Percentiles rank a stretch among this genome's conserved stretches.
Evolutionary conservation across 2,888 invertebrate genomes (phyloP).

Genomic region (Andricus curvator): DNA sequence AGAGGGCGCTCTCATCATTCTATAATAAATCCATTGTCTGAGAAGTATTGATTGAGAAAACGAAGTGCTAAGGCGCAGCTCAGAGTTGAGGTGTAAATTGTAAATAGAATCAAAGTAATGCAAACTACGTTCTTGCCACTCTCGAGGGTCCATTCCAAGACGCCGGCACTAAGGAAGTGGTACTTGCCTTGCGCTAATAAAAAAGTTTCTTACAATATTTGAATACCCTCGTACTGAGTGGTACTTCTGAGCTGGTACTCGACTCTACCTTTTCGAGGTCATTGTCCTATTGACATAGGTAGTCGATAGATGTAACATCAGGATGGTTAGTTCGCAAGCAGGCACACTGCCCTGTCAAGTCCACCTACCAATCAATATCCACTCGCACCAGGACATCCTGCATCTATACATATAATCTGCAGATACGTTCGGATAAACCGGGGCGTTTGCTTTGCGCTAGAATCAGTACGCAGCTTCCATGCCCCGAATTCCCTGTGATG

Average conservation of each 20-base stretch:
- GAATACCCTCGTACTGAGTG: slow-evolving; percentile 10
- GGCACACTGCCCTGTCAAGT: slow-evolving; percentile 55
- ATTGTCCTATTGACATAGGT: slow-evolving; percentile 39
- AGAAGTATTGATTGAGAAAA: slow-evolving; percentile 10
- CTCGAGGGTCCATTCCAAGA: background rate
- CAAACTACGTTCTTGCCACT: background rate
- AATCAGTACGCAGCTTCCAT: slow-evolving; percentile 40
- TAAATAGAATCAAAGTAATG: slow-evolving; percentile 25
- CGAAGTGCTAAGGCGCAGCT: background rate
- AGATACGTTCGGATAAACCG: slow-evolving; percentile 38
- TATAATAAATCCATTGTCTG: background rate
- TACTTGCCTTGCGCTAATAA: slow-evolving; percentile 29
- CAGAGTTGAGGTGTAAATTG: background rate
- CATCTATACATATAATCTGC: slow-evolving; percentile 40
- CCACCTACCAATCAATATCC: slow-evolving; percentile 66
- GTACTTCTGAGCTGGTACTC: slow-evolving; percentile 6
- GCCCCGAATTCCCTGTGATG: slow-evolving; percentile 37
- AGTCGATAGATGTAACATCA: slow-evolving; percentile 50
- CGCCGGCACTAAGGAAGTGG: background rate
- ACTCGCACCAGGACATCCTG: slow-evolving; percentile 45
- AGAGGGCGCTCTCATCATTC: background rate
- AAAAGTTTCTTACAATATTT: slow-evolving; percentile 38
- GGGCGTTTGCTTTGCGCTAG: slow-evolving; percentile 39
- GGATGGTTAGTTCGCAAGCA: slow-evolving; percentile 50
- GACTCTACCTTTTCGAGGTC: slow-evolving; percentile 36